A percentile compares a stretch with the other conserved stretches of the same genome.
Conservation (phyloP, 2,888 invertebrate genomes). For the Diabrotica balteata region DNA sequence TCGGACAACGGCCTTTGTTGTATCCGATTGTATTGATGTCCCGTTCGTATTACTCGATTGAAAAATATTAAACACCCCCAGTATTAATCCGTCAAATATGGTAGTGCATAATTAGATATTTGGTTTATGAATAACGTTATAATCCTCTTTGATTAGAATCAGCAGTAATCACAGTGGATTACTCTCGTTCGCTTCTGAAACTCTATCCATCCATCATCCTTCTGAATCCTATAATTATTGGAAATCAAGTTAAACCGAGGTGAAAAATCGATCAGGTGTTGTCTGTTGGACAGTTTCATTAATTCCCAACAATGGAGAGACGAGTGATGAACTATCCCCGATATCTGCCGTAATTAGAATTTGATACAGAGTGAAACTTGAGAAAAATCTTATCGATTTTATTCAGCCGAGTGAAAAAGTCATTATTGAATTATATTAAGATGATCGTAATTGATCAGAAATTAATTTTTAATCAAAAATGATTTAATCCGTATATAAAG, state of each 20-base stretch:
- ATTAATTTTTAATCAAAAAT: too few relatives aligned
- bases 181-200: background rate
- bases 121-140: conserved; percentile 15
- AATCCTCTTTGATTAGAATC: conserved; percentile 29
- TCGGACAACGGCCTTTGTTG: too few relatives aligned
- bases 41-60: too few relatives aligned
- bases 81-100: background rate
- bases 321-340: background rate
- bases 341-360: background rate
- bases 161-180: conserved; percentile 17
- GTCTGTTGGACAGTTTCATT: conserved; percentile 2
- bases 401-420: conserved; percentile 3
- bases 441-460: too few relatives aligned
- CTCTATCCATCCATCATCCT: conserved; percentile 3
- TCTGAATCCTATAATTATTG: conserved; percentile 3
- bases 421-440: background rate
- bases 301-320: conserved; percentile 2
- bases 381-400: background rate
- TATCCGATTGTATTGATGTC: too few relatives aligned
- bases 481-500: too few relatives aligned
- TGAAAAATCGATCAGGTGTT: conserved; percentile 8
- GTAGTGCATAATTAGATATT: conserved; percentile 8
- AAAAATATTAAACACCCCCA: too few relatives aligned
- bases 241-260: conserved; percentile 9
- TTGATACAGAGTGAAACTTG: conserved; percentile 1